phyloP scores from a whole-genome alignment of 1,140 invertebrate species.

The Musca domestica region DNA sequence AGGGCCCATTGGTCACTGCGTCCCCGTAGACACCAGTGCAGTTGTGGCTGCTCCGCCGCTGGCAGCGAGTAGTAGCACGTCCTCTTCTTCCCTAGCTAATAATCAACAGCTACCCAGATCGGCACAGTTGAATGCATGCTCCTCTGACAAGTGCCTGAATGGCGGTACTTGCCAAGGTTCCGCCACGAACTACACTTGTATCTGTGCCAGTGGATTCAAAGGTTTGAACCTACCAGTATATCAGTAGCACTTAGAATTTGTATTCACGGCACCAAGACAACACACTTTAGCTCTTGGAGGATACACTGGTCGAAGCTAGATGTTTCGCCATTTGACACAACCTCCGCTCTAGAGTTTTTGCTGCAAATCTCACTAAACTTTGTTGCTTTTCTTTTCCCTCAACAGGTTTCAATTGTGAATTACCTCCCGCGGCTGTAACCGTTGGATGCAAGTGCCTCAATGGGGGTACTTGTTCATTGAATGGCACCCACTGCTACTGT shows the following conservation, averaged over 20 bases:
- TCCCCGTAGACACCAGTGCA: constrained; percentile 46
- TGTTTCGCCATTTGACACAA: not conserved
- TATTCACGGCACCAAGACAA: not conserved
- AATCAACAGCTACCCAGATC: constrained; percentile 33
- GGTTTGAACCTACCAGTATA: constrained; percentile 53
- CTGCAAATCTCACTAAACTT: not conserved
- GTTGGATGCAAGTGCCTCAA: constrained; percentile 65
- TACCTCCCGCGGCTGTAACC: constrained; percentile 28
- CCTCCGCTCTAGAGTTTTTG: not conserved
- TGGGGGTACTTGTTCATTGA: constrained; percentile 69
- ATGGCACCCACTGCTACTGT: constrained; percentile 73
- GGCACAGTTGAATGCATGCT: constrained; percentile 52
- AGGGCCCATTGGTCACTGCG: constrained; percentile 52
- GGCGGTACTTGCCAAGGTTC: constrained; percentile 55
- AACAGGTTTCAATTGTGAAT: constrained; percentile 49
- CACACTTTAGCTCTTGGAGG: not conserved
- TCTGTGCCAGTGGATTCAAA: constrained; percentile 57
- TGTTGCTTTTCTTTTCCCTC: not conserved
- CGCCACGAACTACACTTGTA: constrained; percentile 57
- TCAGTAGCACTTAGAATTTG: too few relatives aligned
- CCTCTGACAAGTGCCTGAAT: constrained; percentile 53
- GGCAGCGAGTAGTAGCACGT: constrained; percentile 26
- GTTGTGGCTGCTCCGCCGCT: constrained; percentile 26
- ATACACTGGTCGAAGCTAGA: not conserved
- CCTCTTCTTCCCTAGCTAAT: constrained; percentile 26